Evolutionary conservation across 1,140 invertebrate genomes (phyloP), one percentile per base, ranked within the genome.

Genomic region (Plectus sambesii): DNA sequence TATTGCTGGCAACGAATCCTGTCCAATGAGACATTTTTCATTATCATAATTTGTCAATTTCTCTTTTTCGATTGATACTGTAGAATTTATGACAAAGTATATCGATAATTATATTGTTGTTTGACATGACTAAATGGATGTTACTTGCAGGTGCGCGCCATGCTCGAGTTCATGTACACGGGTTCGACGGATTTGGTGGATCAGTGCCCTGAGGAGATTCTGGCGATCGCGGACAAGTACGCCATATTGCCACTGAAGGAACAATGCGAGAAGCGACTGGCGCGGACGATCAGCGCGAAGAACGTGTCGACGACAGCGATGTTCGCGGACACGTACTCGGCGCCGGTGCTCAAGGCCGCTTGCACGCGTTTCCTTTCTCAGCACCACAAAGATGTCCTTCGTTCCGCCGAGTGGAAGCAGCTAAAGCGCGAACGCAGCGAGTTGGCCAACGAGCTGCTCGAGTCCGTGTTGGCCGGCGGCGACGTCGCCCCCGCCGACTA

Each of bases 221-320:
- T 66, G 24, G 61, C 61, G 1, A 53, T 66, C 24, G 63, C 63
- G 6, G 64, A 66, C 26, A 66, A 66, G 50, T 66, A 66, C 42
- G 63, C 49, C 26, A 53, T 66, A 8, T 25, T 63, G 5, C 38
- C 56, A 8, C 42, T 66, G 8, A 66, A 66, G 33, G 63, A 66
- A 17, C 53, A 65, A 24, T 65, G 62, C 38, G 63, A 66, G 26
- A 42, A 54, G 6, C 55, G 56, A 22, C 33, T 66, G 27, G 49
- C 59, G 12, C 40, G 60, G 15, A 38, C 29, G 2, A 46, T 63
- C 42, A 54, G 30, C 24, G 40, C 47, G 0, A 66, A 66, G 46
- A 59, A 56, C 27, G 41, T 66, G 20, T 48, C 65, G 1, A 44
- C 49, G 24, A 46, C 56, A 2, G 55, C 49, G 9, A 40, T 66